Evolutionary conservation across 2,797 vertebrate species (phyloP).

Genomic region (Syncerus caffer): DNA sequence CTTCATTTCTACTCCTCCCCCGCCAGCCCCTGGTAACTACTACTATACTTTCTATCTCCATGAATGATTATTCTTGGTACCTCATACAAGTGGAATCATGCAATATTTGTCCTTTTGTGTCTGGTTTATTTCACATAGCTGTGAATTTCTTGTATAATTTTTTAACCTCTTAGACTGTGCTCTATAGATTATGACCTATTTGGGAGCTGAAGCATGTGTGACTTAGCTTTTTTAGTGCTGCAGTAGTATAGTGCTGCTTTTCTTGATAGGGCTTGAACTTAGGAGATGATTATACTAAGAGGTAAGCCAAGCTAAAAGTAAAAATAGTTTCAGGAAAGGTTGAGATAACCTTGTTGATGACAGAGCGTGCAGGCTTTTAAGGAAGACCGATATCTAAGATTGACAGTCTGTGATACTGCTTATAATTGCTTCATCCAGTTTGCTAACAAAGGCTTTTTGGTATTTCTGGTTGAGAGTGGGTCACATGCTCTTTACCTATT

Average conservation of each 20-base stretch:
- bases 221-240: neutral
- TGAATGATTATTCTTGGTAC: neutral
- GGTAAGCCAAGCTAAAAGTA: slow-evolving; percentile 12
- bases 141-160: neutral
- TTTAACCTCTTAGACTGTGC: neutral
- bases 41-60: neutral
- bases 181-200: neutral
- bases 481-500: neutral
- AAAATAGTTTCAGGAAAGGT: slow-evolving; percentile 26
- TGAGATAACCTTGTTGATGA: slow-evolving; percentile 15
- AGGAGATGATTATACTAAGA: slow-evolving; percentile 17
- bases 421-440: neutral
- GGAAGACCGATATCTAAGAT: neutral
- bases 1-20: neutral
- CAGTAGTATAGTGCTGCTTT: neutral
- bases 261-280: slow-evolving; percentile 1
- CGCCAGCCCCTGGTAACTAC: neutral
- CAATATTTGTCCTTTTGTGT: neutral
- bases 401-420: neutral
- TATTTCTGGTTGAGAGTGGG: neutral
- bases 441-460: neutral
- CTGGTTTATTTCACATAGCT: slow-evolving; percentile 1
- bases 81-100: neutral
- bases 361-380: neutral
- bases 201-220: neutral